Conservation (phyloP, 2,797 vertebrate species). For the Luscinia luscinia region DNA sequence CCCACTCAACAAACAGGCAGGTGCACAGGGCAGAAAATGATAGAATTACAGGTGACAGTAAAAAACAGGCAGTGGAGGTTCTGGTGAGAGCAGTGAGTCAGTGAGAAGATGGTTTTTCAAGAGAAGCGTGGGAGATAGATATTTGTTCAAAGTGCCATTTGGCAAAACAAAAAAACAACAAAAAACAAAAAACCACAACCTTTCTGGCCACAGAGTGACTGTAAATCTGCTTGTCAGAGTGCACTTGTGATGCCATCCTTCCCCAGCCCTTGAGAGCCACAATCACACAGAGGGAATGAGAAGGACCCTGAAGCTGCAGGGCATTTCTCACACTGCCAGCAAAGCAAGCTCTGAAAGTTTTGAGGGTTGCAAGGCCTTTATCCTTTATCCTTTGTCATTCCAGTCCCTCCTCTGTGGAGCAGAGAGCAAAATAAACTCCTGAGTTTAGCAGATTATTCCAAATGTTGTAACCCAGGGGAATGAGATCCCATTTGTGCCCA, state of each 20-base stretch:
- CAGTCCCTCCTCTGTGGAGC: background rate
- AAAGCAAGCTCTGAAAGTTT: background rate
- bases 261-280: background rate
- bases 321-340: background rate
- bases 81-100: background rate
- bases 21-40: background rate
- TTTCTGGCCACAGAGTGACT: background rate
- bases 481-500: background rate
- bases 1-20: background rate
- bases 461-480: background rate
- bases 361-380: background rate
- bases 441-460: background rate
- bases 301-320: background rate
- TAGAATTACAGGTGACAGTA: background rate
- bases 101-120: background rate
- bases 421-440: background rate
- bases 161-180: background rate
- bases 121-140: accelerated
- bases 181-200: background rate
- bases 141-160: background rate
- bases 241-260: background rate
- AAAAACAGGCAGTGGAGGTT: background rate
- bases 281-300: background rate
- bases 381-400: background rate
- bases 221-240: background rate